Percentiles rank a stretch among this genome's conserved stretches.
These are phyloP conservation scores for Sialis lutaria DNA, from an alignment of 2,888 invertebrate genomes.

Conservation along the genomic window DNA sequence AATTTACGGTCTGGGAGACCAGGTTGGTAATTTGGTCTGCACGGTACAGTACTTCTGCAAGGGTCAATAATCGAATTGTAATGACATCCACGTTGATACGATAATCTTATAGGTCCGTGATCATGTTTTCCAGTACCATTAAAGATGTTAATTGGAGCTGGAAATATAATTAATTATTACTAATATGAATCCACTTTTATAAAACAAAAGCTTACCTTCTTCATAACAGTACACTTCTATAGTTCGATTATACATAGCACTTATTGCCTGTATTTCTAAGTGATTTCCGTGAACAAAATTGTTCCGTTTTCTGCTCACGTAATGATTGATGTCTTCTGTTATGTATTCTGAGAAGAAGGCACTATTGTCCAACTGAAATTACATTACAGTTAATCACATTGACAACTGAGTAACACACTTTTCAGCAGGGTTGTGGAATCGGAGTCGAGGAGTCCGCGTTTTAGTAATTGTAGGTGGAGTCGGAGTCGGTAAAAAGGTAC, in stretches of 20 bases:
- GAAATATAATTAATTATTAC: constrained; percentile 10
- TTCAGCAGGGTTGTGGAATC: too few species aligned
- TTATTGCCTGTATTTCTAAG: constrained; percentile 79
- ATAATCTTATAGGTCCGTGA: constrained; percentile 63
- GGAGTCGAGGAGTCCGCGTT: too few species aligned
- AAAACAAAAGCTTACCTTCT: constrained; percentile 31
- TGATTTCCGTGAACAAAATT: constrained; percentile 78
- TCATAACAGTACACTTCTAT: constrained; percentile 74
- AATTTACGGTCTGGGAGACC: constrained; percentile 52
- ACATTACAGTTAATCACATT: constrained; percentile 2
- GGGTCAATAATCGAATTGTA: constrained; percentile 82
- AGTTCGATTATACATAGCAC: constrained; percentile 74
- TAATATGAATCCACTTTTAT: constrained; percentile 18
- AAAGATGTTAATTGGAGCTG: constrained; percentile 76
- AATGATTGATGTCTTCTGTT: constrained; percentile 73
- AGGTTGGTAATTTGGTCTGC: constrained; percentile 63
- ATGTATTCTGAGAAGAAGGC: constrained; percentile 80
- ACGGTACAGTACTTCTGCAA: constrained; percentile 69
- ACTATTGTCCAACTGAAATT: constrained; percentile 54
- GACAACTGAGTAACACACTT: too few species aligned
- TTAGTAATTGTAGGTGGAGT: too few species aligned
- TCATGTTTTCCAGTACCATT: constrained; percentile 59
- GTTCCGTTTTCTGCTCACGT: constrained; percentile 62
- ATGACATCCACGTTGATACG: constrained; percentile 73
- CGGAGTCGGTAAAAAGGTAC: too few species aligned